Percentiles rank a stretch among this genome's conserved stretches.
These are phyloP conservation scores for Erythrolamprus reginae DNA, from an alignment of 2,113 vertebrate species.

Conservation along the genomic window DNA sequence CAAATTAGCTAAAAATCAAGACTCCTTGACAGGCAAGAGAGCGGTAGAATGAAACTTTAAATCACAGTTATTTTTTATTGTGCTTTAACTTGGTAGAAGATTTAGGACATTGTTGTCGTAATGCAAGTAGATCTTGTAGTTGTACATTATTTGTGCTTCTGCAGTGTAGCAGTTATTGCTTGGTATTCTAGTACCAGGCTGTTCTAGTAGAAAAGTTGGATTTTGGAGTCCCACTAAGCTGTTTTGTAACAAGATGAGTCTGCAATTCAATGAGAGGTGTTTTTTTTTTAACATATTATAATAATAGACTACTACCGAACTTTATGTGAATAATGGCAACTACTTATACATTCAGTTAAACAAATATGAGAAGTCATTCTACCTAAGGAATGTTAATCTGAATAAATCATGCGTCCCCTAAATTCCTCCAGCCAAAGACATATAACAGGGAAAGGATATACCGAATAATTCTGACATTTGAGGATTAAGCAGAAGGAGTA, in stretches of 20 bases:
- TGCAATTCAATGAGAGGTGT: background rate
- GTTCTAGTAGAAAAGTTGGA: background rate
- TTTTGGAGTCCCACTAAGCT: background rate
- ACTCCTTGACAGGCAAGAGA: slow-evolving; percentile 18
- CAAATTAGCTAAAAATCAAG: slow-evolving; percentile 24
- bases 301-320: background rate
- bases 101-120: slow-evolving; percentile 6
- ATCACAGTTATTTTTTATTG: background rate
- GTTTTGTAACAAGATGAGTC: accelerated
- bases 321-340: background rate
- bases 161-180: background rate
- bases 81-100: slow-evolving; percentile 21
- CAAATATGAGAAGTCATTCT: slow-evolving; percentile 15
- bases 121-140: background rate
- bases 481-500: background rate
- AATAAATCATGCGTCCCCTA: slow-evolving; percentile 7
- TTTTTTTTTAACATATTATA: background rate
- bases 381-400: background rate
- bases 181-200: background rate
- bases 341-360: background rate
- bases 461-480: background rate
- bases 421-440: background rate
- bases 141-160: background rate
- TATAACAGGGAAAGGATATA: background rate
- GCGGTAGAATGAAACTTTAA: slow-evolving; percentile 13